Evolutionary conservation across 2,113 vertebrate genomes (phyloP), one percentile per base, ranked within the genome.

Genomic region (Pardalotus punctatus): DNA sequence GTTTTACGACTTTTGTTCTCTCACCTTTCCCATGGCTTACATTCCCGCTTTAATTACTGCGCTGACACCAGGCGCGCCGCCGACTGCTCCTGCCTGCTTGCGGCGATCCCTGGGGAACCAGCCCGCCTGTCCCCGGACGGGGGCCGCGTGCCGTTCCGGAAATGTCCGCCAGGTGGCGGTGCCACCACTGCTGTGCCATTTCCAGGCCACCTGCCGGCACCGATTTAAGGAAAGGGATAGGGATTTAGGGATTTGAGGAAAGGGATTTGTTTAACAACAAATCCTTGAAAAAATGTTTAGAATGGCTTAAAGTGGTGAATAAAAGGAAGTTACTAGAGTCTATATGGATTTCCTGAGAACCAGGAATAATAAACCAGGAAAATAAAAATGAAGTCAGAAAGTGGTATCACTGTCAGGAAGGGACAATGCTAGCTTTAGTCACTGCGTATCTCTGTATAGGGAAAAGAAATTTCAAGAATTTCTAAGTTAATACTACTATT

Each of bases 161-260:
- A 57, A 28, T 36, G 69, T 6, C 72, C 96, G 92, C 78, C 79
- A 95, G 97, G 87, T 96, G 97, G 97, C 96, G 87, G 38, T 81
- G 40, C 27, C 18, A 27, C 51, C n/a, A 14, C 29, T 9, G 72
- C 36, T 61, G 43, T 8, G 28, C 73, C 8, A 13, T 40, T 51
- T 29, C 72, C 48, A 65, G 35, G 72, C 61, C 70, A 11, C 36
- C 29, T 5, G 50, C 35, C 3, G 29, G 7, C 31, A 27, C 11
- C 12, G 12, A 7, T 4, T 14, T 33, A 18, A 29, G 28, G 9
- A 15, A 1, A 11, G 11, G 12, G 25, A n/a, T n/a, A n/a, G n/a
- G n/a, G n/a, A n/a, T n/a, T n/a, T n/a, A n/a, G n/a, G n/a, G n/a
- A n/a, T n/a, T n/a, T n/a, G n/a, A n/a, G n/a, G n/a, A n/a, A n/a